Conservation (phyloP, 2,888 invertebrate species). For the Clostera curtula region DNA sequence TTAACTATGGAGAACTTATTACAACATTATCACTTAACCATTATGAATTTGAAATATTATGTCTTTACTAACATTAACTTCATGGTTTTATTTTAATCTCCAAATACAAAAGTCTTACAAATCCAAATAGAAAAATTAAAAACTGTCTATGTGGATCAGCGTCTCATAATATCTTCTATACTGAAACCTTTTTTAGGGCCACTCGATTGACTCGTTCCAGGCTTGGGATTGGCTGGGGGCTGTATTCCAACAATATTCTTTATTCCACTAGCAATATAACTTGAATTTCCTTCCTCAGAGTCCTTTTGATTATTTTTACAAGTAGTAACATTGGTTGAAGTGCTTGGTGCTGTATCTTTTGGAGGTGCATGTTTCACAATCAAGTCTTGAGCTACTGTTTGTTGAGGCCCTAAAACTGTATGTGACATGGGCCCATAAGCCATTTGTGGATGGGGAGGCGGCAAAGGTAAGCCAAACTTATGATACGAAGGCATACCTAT, state of each 20-base stretch:
- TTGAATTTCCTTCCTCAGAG: constrained; percentile 43
- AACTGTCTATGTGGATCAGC: constrained; percentile 63
- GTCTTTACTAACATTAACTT: background rate
- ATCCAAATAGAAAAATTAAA: constrained; percentile 6
- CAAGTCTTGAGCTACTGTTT: constrained; percentile 69
- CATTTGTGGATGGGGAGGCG: constrained; percentile 63
- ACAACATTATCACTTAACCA: background rate
- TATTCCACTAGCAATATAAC: constrained; percentile 61
- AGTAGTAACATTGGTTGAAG: constrained; percentile 54
- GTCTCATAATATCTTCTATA: constrained; percentile 93
- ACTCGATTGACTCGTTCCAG: constrained; percentile 73
- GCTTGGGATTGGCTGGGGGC: constrained; percentile 61
- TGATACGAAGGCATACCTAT: constrained; percentile 65
- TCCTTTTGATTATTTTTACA: constrained; percentile 48
- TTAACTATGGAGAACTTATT: constrained; percentile 1
- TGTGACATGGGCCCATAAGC: constrained; percentile 54
- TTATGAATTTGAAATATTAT: constrained; percentile 6
- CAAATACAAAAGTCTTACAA: constrained; percentile 14
- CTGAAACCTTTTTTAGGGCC: constrained; percentile 89
- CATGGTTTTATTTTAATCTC: constrained; percentile 13
- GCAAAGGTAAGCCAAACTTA: constrained; percentile 65
- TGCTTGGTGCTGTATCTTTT: constrained; percentile 54
- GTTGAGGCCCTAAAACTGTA: constrained; percentile 58
- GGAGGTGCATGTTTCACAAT: constrained; percentile 71
- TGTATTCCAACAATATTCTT: constrained; percentile 71